phyloP scores from a whole-genome alignment of 1,140 invertebrate species.

The Bombus confusus region DNA sequence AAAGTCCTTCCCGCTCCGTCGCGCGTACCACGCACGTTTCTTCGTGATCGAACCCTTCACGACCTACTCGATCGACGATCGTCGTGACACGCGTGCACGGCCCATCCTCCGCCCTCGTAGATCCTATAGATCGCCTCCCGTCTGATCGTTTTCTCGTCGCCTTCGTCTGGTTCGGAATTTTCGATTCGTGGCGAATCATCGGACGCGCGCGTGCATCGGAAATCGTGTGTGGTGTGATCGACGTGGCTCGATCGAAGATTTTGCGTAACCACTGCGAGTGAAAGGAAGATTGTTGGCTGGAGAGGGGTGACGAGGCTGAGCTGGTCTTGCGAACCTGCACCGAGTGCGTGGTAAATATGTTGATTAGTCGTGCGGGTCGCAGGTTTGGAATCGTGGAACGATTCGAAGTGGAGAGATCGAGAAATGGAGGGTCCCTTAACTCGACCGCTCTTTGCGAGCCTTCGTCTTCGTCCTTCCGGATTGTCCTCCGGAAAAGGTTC shows the following conservation, averaged over 20 bases:
- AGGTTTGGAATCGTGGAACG: background rate
- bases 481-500: background rate
- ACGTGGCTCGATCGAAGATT: conserved; percentile 24
- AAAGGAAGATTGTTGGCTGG: background rate
- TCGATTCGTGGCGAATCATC: background rate
- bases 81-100: conserved; percentile 14
- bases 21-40: conserved; percentile 57
- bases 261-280: background rate
- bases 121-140: background rate
- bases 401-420: conserved; percentile 33
- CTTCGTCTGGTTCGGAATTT: background rate
- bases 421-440: background rate
- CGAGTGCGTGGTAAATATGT: conserved; percentile 40
- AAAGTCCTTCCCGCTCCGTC: conserved; percentile 75
- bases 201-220: conserved; percentile 8
- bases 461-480: background rate
- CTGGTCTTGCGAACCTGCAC: background rate
- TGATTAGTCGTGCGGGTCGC: background rate
- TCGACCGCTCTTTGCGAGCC: background rate
- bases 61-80: background rate
- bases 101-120: conserved; percentile 3
- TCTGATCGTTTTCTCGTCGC: background rate
- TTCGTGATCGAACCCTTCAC: background rate
- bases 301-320: conserved; percentile 5
- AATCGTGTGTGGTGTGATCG: conserved; percentile 20